These are phyloP conservation scores for Motacilla alba DNA, from an alignment of 2,113 vertebrate genomes.

Conservation along the genomic window DNA sequence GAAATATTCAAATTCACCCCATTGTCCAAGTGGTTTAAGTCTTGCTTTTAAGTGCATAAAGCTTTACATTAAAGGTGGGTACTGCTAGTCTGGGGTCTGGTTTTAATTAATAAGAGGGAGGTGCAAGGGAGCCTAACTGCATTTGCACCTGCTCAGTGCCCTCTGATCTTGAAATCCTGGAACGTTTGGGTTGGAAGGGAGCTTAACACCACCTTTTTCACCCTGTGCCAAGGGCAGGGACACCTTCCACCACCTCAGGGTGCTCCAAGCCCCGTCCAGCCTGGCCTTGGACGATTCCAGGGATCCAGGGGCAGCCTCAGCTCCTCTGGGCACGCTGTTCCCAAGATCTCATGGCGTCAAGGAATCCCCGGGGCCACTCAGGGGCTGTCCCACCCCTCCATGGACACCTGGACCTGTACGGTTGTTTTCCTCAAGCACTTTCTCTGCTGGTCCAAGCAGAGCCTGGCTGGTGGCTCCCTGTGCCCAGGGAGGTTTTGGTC, in stretches of 20 bases:
- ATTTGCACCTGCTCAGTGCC: background rate
- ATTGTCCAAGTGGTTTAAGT: background rate
- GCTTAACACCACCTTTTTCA: background rate
- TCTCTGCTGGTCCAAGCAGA: background rate
- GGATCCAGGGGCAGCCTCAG: background rate
- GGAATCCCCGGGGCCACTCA: background rate
- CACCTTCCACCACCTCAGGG: background rate
- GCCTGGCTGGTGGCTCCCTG: background rate
- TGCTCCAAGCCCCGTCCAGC: background rate
- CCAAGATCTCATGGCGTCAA: accelerated
- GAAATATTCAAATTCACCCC: background rate
- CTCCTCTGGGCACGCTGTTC: too few relatives aligned
- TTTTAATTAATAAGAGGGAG: background rate
- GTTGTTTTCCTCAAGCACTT: background rate
- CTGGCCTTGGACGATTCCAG: background rate
- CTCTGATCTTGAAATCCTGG: background rate
- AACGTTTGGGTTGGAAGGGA: background rate
- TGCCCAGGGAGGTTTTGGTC: background rate
- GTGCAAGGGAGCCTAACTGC: background rate
- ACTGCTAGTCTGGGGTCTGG: background rate
- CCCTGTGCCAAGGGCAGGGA: background rate
- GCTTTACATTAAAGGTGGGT: background rate
- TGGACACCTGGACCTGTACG: accelerated
- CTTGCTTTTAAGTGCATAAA: background rate
- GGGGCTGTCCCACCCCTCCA: background rate